A percentile compares a stretch with the other conserved stretches of the same genome.
Evolutionary conservation across 2,113 vertebrate species (phyloP).

Genomic region (Amphilophus citrinellus): DNA sequence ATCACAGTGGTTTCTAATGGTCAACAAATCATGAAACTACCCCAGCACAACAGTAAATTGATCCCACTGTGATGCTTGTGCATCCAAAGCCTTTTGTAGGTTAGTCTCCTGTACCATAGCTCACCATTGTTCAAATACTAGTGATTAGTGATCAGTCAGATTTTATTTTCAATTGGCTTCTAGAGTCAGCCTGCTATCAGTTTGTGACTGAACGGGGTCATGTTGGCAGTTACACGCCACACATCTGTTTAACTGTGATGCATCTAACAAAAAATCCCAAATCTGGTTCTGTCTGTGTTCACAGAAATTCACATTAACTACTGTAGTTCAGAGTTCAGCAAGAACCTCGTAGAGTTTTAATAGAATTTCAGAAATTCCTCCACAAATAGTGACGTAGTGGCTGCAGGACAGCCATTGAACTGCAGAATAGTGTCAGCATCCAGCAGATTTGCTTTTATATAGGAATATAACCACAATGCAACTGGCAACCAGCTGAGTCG

Average conservation of each 20-base stretch:
- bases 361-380: too few relatives aligned
- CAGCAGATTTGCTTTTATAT: too few relatives aligned
- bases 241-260: too few relatives aligned
- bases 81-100: not conserved
- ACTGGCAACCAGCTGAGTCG: not conserved
- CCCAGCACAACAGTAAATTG: not conserved
- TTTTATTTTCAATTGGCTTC: not conserved
- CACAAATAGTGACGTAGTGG: too few relatives aligned
- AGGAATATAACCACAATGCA: not conserved
- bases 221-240: too few relatives aligned
- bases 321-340: too few relatives aligned
- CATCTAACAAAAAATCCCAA: too few relatives aligned
- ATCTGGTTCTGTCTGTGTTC: too few relatives aligned
- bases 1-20: not conserved
- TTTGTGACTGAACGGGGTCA: too few relatives aligned
- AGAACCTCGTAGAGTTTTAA: too few relatives aligned
- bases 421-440: not conserved
- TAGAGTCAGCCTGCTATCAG: too few relatives aligned
- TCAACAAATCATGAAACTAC: constrained; percentile 10
- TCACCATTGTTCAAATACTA: not conserved
- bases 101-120: not conserved
- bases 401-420: not conserved
- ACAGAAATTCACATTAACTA: too few relatives aligned
- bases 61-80: not conserved
- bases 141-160: not conserved